Percentiles rank a stretch among this genome's conserved stretches.
Conservation (phyloP, 2,888 invertebrate genomes). For the Hipparchia semele region DNA sequence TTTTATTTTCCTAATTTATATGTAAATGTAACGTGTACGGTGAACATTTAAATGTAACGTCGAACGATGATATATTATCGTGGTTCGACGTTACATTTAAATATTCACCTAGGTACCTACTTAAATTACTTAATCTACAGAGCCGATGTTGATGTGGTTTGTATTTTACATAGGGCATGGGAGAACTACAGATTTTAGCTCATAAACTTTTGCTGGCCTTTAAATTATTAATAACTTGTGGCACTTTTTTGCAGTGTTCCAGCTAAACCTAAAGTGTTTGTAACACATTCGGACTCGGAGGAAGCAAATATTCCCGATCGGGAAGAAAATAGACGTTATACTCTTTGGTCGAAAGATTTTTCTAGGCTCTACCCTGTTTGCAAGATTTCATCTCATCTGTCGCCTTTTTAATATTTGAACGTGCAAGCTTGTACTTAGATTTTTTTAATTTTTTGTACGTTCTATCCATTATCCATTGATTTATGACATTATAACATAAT, state of each 20-base stretch:
- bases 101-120: background rate
- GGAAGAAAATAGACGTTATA: slow-evolving; percentile 50
- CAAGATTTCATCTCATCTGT: slow-evolving; percentile 62
- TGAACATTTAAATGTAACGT: too few relatives aligned
- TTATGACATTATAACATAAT: too few relatives aligned
- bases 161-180: background rate
- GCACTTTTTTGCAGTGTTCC: slow-evolving; percentile 43
- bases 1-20: too few relatives aligned
- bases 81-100: too few relatives aligned
- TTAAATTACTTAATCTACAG: background rate
- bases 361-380: slow-evolving; percentile 61
- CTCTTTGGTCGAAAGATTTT: slow-evolving; percentile 63
- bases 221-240: background rate
- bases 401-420: slow-evolving; percentile 9
- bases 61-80: too few relatives aligned
- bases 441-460: too few relatives aligned
- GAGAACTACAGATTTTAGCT: too few relatives aligned
- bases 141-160: background rate
- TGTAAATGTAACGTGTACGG: too few relatives aligned
- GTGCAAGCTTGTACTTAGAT: too few relatives aligned
- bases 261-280: slow-evolving; percentile 44
- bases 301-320: slow-evolving; percentile 43
- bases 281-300: slow-evolving; percentile 45
- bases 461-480: too few relatives aligned
- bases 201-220: background rate